phyloP scores from a whole-genome alignment of 2,113 vertebrate species.

The Phasianus colchicus region DNA sequence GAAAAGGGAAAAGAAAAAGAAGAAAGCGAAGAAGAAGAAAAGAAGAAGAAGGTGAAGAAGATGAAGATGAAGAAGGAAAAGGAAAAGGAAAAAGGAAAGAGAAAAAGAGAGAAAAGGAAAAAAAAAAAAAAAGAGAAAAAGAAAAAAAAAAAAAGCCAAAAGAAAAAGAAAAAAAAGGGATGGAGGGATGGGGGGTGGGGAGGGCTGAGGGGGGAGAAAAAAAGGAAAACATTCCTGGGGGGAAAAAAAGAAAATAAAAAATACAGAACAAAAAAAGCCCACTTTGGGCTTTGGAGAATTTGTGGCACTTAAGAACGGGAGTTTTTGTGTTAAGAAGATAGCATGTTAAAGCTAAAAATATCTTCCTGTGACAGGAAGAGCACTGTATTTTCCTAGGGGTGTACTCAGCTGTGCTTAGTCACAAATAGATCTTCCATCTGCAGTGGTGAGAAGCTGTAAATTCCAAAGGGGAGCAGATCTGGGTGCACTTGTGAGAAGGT shows the following conservation, averaged over 20 bases:
- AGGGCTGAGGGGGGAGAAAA: no score
- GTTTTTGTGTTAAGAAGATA: neutral
- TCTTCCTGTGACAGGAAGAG: neutral
- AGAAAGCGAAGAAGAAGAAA: no score
- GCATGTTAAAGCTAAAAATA: neutral
- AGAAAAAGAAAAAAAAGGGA: no score
- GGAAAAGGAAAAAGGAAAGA: no score
- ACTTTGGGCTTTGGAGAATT: neutral
- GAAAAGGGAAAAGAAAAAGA: neutral
- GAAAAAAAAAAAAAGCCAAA: no score
- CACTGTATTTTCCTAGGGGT: neutral
- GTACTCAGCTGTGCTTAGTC: neutral
- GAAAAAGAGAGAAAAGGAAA: no score
- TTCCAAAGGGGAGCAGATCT: neutral
- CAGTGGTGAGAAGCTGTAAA: neutral
- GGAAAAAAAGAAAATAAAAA: neutral
- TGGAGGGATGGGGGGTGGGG: no score
- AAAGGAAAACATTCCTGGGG: no score
- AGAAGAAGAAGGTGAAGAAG: no score
- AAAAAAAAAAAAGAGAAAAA: no score
- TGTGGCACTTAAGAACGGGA: neutral
- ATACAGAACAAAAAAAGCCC: no score
- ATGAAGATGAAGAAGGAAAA: no score
- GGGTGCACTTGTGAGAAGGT: neutral
- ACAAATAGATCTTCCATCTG: neutral